Evolutionary conservation across 2,888 invertebrate species (phyloP).

Genomic region (Halictus ligatus): DNA sequence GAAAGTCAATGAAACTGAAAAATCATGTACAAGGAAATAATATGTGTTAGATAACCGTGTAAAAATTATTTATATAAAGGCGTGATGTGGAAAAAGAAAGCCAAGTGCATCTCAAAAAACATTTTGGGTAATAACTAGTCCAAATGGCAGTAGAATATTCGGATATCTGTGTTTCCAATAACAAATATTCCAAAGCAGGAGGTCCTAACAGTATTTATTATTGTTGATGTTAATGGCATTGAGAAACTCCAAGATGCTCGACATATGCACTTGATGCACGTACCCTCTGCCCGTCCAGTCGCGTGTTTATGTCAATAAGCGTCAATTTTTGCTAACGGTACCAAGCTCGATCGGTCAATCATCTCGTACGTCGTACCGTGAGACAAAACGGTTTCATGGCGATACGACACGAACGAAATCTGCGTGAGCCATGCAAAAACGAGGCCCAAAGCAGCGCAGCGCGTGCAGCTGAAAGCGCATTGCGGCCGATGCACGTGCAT

Average conservation of each 20-base stretch:
- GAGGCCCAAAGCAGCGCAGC: constrained; percentile 24
- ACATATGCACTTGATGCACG: not conserved
- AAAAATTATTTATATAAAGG: too few relatives aligned
- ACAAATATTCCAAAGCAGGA: not conserved
- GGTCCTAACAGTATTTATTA: not conserved
- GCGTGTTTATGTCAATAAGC: constrained; percentile 65
- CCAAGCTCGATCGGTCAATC: constrained; percentile 70
- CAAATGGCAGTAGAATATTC: too few relatives aligned
- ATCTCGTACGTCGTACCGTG: constrained; percentile 71
- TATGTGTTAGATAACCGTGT: too few relatives aligned
- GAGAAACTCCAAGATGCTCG: constrained; percentile 1
- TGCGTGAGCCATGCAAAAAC: constrained; percentile 54
- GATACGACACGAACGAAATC: constrained; percentile 55
- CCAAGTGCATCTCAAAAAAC: too few relatives aligned
- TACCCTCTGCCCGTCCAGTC: not conserved
- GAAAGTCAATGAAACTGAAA: too few relatives aligned
- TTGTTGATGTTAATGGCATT: not conserved
- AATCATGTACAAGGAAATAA: too few relatives aligned
- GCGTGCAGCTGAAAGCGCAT: constrained; percentile 59
- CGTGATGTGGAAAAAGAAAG: too few relatives aligned
- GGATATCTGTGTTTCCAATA: too few relatives aligned
- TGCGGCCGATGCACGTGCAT: constrained; percentile 50
- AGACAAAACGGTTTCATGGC: constrained; percentile 69
- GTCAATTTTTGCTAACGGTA: constrained; percentile 78
- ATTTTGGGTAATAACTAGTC: too few relatives aligned